Evolutionary conservation across 1,140 invertebrate genomes (phyloP), one percentile per base, ranked within the genome.

Genomic region (Zaprionus gabonicus): DNA sequence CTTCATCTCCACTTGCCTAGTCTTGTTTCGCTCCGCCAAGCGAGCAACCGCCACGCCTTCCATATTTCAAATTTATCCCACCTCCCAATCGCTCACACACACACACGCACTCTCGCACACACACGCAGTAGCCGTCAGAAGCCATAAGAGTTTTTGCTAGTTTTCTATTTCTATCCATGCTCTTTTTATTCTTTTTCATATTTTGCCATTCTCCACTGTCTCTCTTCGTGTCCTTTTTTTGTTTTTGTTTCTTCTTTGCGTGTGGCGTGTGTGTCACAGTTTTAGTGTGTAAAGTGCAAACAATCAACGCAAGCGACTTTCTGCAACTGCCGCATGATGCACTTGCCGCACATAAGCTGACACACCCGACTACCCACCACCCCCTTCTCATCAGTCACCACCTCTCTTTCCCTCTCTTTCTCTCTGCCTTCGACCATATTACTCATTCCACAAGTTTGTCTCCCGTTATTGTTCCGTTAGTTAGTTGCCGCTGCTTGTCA

Each of bases 251-350:
- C 36, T 78, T 82, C 64, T 67, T 66, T 67, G 55, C 55, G 66
- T 73, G 73, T 63, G 71, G 76, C 81, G 69, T 84, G 70, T 84
- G 70, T 84, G 74, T 78, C 65, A 71, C 66, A 80, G 78, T 87
- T 87, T 88, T 78, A 84, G 84, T 84, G 81, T 81, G 78, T 70
- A 87, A 88, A 87, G 84, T 87, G 83, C 83, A 87, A 87, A 87
- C 83, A 87, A 87, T 87, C 83, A 87, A 83, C 84, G 75, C 84
- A 58, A 81, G 83, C 84, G 84, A 87, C 80, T 88, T 87, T 80
- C 71, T 74, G 81, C 81, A 76, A 73, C 71, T 73, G 56, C 81
- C 27, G 68, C 73, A 55, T 65, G 73, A 64, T 71, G 73, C 68
- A 76, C 60, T 71, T 60, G 69, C 69, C 62, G 46, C 13, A 12